These are phyloP conservation scores for Drosophila serrata DNA, from an alignment of 1,140 invertebrate genomes.

Conservation along the genomic window DNA sequence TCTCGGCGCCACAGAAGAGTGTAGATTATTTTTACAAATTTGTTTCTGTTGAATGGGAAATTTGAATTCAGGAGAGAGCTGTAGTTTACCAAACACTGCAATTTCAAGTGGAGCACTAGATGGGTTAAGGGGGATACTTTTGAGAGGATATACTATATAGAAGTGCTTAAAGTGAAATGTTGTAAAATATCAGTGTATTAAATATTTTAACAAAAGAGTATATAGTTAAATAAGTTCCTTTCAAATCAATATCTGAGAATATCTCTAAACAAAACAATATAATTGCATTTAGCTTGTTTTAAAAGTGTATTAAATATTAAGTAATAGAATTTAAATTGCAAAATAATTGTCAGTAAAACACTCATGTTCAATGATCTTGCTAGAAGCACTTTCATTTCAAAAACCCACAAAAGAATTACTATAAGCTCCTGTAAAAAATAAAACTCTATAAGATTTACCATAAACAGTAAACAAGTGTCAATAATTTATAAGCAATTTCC, in stretches of 20 bases:
- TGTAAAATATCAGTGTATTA: background rate
- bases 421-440: background rate
- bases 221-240: no score
- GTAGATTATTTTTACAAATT: constrained; percentile 68
- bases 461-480: constrained; percentile 9
- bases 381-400: background rate
- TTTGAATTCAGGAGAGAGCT: constrained; percentile 10
- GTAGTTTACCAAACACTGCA: constrained; percentile 4
- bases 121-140: background rate
- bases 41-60: constrained; percentile 19
- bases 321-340: background rate
- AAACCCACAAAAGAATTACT: background rate
- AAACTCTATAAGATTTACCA: constrained; percentile 3
- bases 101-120: constrained; percentile 12
- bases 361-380: background rate
- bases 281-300: background rate
- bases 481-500: constrained; percentile 30
- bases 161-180: background rate
- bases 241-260: no score
- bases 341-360: no score
- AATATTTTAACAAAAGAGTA: background rate
- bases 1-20: constrained; percentile 27
- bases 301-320: background rate
- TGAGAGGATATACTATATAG: background rate
- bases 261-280: no score